Evolutionary conservation across 2,888 invertebrate species (phyloP), one percentile per base, ranked within the genome.

Genomic region (Cryptocheilus praepositus): DNA sequence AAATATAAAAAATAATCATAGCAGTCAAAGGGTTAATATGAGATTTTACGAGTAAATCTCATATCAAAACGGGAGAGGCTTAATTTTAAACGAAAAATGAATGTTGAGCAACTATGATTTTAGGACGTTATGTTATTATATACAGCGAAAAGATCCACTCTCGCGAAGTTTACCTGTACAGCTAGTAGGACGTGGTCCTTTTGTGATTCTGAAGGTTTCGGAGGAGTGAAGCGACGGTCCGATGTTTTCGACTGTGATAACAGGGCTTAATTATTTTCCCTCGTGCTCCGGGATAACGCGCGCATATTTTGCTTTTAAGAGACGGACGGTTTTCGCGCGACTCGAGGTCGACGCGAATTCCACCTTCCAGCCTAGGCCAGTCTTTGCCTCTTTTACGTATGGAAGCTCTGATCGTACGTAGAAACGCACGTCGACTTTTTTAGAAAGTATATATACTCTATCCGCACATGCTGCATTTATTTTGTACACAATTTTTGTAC

Each of bases 201-300:
- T 52, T 52, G 22, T 15, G 25, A 25, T 25, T 25, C 11, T 13
- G 25, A 53, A 19, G 16, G 54, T 16, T 2, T 44, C 25, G 21
- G 15, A 44, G n/a, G 25, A 25, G n/a, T 46, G 49, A 43, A 36
- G 22, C 21, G 44, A 21, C n/a, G 13, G 62, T 55, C 46, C 57
- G 54, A 76, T 70, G 73, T 69, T 73, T 66, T 61, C 68, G 74
- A 74, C 80, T 81, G 81, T 80, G 81, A 81, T 80, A 81, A 71
- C 59, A 69, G 71, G 61, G 71, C 74, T 76, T 71, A 66, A 74
- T 74, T 71, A 64, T 69, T 71, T 57, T 60, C 60, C 58, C 52
- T 69, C 58, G 62, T 68, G 52, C 43, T 52, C 52, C 36, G 62
- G 53, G 59, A 62, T 64, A 25, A 64, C 61, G 25, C 59, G 65